These are phyloP conservation scores for Cylloceria caligata DNA, from an alignment of 2,888 invertebrate genomes.

Conservation along the genomic window DNA sequence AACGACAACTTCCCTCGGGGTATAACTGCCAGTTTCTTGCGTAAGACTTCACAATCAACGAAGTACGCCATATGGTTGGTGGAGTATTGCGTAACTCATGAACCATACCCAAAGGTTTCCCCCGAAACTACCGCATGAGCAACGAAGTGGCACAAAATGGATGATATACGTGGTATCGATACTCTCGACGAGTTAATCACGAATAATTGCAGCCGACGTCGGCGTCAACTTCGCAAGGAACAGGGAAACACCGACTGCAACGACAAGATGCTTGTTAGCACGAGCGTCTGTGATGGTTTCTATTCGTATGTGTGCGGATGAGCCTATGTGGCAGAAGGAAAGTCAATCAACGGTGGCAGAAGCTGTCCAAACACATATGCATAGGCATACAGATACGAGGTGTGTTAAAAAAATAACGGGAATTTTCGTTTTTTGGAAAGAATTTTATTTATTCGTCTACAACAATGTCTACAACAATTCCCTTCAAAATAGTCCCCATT, in stretches of 20 bases:
- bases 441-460: too few relatives aligned
- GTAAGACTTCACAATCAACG: background rate
- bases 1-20: constrained; percentile 2
- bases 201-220: constrained; percentile 26
- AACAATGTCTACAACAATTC: too few relatives aligned
- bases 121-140: constrained; percentile 3
- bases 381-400: too few relatives aligned
- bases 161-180: constrained; percentile 24
- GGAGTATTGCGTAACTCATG: constrained; percentile 16
- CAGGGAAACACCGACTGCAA: constrained; percentile 6
- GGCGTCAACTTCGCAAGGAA: constrained; percentile 24
- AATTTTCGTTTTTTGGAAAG: too few relatives aligned
- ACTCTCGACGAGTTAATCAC: constrained; percentile 18
- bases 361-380: background rate
- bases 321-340: background rate
- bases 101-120: background rate
- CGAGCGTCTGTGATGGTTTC: background rate
- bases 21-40: background rate
- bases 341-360: background rate
- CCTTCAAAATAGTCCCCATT: too few relatives aligned
- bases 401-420: too few relatives aligned
- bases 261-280: background rate
- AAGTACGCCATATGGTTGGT: background rate
- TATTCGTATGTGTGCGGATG: background rate
- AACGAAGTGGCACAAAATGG: background rate